Percentiles rank a stretch among this genome's conserved stretches.
phyloP scores from a whole-genome alignment of 2,113 vertebrate genomes.

The Osmerus eperlanus region DNA sequence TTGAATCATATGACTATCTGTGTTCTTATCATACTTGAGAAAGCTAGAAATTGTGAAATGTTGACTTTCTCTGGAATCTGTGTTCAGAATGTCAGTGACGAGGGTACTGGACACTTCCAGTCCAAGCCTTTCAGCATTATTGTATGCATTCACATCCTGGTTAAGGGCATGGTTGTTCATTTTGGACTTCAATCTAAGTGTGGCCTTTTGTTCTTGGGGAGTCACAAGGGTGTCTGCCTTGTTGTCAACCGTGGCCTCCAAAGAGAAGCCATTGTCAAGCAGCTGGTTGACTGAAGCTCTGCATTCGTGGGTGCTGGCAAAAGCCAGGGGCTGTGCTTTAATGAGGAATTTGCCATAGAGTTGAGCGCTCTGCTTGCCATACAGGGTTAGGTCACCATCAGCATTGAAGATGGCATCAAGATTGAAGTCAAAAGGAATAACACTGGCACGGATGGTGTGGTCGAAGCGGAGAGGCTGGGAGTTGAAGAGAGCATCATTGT shows the following conservation, averaged over 20 bases:
- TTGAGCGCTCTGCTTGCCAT: conserved; percentile 82
- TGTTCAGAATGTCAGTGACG: conserved; percentile 71
- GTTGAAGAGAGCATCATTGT: conserved; percentile 74
- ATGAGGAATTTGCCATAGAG: conserved; percentile 85
- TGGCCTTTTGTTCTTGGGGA: conserved; percentile 77
- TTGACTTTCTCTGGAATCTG: conserved; percentile 67
- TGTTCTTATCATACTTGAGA: conserved; percentile 90
- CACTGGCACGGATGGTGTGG: conserved; percentile 71
- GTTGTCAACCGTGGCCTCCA: conserved; percentile 76
- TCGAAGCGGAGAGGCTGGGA: conserved; percentile 78
- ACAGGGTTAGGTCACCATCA: conserved; percentile 76
- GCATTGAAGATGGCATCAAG: conserved; percentile 78
- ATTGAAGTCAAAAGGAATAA: conserved; percentile 81
- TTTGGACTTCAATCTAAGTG: conserved; percentile 79
- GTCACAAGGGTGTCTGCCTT: conserved; percentile 76
- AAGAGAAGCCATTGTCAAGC: conserved; percentile 56
- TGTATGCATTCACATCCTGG: conserved; percentile 81
- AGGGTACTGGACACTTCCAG: conserved; percentile 73
- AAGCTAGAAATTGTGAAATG: conserved; percentile 80
- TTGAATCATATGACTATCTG: conserved; percentile 75
- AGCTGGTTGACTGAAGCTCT: conserved; percentile 78
- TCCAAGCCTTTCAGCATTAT: conserved; percentile 76
- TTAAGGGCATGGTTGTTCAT: conserved; percentile 79
- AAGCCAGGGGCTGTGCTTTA: conserved; percentile 82
- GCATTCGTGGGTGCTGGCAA: conserved; percentile 84